Evolutionary conservation across 2,797 vertebrate genomes (phyloP).

Genomic region (Tadarida brasiliensis): DNA sequence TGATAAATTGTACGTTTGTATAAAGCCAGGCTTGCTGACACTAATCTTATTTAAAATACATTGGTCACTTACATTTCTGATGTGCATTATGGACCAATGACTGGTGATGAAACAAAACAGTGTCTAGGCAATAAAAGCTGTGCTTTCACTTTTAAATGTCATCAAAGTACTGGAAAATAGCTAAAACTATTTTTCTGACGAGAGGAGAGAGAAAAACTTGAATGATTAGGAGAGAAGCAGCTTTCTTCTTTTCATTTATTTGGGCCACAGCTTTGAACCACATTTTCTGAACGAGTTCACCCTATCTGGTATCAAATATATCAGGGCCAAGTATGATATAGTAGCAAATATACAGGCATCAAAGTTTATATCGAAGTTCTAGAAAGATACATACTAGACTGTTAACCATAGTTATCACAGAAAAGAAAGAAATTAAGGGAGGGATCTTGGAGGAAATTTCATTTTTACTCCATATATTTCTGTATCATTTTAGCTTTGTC

Average conservation of each 20-base stretch:
- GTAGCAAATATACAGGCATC: neutral
- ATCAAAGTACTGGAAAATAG: slow-evolving; percentile 2
- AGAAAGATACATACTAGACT: neutral
- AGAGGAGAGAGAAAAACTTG: slow-evolving; percentile 36
- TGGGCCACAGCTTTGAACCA: neutral
- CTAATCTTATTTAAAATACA: neutral
- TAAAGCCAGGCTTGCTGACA: neutral
- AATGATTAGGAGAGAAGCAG: neutral
- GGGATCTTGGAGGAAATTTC: neutral
- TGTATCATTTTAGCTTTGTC: neutral
- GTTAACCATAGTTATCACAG: neutral
- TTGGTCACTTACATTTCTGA: neutral
- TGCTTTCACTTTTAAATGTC: slow-evolving; percentile 1
- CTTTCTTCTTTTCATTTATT: slow-evolving; percentile 46
- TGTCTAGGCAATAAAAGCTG: neutral
- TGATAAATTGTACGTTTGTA: neutral
- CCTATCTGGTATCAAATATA: neutral
- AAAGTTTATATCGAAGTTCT: neutral
- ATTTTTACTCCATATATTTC: neutral
- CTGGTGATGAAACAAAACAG: neutral
- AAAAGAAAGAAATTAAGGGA: neutral
- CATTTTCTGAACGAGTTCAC: slow-evolving; percentile 9
- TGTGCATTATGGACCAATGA: neutral
- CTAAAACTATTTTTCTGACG: slow-evolving; percentile 32
- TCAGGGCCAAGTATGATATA: neutral